Evolutionary conservation across 2,888 invertebrate species (phyloP).

Genomic region (Saturnia japonica): DNA sequence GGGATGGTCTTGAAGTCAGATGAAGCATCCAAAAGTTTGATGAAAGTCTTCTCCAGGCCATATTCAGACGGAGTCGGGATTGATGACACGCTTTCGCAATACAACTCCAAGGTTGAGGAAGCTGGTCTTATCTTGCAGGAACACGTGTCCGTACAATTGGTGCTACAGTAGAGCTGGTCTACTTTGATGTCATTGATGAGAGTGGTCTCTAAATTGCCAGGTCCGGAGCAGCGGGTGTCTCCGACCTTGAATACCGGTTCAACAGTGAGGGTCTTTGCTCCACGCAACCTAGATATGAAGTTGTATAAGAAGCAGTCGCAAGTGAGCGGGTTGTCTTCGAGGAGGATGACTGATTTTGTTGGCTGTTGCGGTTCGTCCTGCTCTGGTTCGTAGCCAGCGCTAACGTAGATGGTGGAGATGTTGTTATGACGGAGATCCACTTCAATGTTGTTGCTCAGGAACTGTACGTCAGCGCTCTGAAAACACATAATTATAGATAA

Average conservation of each 20-base stretch:
- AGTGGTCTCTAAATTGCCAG: constrained; percentile 7
- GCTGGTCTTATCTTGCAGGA: constrained; percentile 26
- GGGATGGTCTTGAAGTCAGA: constrained; percentile 10
- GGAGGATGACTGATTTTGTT: not conserved
- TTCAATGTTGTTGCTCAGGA: constrained; percentile 23
- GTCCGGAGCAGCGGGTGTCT: constrained; percentile 24
- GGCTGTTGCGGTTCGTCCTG: not conserved
- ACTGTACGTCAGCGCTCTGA: constrained; percentile 31
- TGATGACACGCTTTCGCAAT: constrained; percentile 12
- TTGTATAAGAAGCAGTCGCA: constrained; percentile 32
- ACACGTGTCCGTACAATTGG: constrained; percentile 24
- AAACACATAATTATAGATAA: not conserved
- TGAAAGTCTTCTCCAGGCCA: not conserved
- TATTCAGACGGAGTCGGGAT: constrained; percentile 23
- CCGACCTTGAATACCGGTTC: constrained; percentile 13
- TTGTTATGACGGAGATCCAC: constrained; percentile 29
- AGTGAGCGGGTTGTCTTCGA: constrained; percentile 31
- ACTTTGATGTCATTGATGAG: constrained; percentile 16
- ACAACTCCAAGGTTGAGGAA: constrained; percentile 21
- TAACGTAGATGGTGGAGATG: constrained; percentile 22
- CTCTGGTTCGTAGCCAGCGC: not conserved
- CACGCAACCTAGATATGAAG: constrained; percentile 21
- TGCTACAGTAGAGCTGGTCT: constrained; percentile 23
- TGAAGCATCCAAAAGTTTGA: constrained; percentile 16
- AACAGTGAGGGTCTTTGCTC: constrained; percentile 11